Evolutionary conservation across 2,113 vertebrate species (phyloP).

Genomic region (Eolophus roseicapilla): DNA sequence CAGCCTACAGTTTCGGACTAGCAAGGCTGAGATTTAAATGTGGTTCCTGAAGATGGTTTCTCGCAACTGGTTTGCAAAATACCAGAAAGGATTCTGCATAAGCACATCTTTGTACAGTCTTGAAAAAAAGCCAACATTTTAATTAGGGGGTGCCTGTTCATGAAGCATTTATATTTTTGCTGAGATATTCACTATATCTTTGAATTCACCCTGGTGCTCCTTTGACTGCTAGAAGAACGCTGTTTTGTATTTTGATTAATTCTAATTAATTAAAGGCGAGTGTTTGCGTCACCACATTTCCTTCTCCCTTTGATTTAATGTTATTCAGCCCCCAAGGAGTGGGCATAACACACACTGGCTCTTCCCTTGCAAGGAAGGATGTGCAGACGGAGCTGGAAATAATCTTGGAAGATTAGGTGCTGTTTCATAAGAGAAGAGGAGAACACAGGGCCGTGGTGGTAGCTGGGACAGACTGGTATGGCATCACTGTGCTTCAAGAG

Average conservation of each 20-base stretch:
- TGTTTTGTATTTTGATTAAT: conserved; percentile 8
- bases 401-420: neutral
- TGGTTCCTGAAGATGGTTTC: neutral
- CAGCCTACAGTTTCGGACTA: neutral
- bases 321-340: neutral
- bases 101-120: neutral
- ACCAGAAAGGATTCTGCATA: neutral
- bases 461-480: neutral
- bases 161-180: neutral
- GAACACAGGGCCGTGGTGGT: neutral
- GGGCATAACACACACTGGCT: neutral
- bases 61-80: neutral
- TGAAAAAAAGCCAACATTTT: neutral
- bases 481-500: neutral
- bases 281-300: neutral
- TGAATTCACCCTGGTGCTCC: neutral
- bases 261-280: neutral
- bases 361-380: neutral
- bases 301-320: conserved; percentile 34
- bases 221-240: neutral
- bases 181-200: neutral
- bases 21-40: neutral
- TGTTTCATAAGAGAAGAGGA: neutral
- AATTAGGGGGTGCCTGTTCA: neutral
- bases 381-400: neutral